Conservation (phyloP, 2,113 vertebrate species). For the Thamnophis sirtalis region DNA sequence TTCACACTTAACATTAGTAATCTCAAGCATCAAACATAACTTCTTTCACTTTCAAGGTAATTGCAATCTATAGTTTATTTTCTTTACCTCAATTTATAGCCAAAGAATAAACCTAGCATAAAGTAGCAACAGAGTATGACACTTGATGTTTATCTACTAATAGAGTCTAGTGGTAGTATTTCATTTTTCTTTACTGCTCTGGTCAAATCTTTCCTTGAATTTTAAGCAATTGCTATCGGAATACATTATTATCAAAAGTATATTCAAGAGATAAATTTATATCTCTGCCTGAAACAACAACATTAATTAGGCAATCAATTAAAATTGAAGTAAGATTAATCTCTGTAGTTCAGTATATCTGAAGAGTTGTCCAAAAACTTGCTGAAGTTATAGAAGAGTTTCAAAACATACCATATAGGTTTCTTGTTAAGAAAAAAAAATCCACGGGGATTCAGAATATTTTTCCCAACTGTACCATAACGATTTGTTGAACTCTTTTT, state of each 20-base stretch:
- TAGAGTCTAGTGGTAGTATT: constrained; percentile 37
- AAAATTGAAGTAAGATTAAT: constrained; percentile 66
- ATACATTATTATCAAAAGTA: constrained; percentile 11
- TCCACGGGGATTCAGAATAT: constrained; percentile 54
- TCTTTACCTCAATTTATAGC: not conserved
- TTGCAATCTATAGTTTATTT: constrained; percentile 7
- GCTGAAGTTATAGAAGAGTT: constrained; percentile 60
- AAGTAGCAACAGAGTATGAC: not conserved
- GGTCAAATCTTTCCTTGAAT: constrained; percentile 49
- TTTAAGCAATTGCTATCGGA: constrained; percentile 39
- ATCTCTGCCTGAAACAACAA: constrained; percentile 31
- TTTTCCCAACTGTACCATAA: constrained; percentile 61
- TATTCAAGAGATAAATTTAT: constrained; percentile 13
- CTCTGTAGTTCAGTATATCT: constrained; percentile 31
- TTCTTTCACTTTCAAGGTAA: not conserved
- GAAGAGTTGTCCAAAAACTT: constrained; percentile 67
- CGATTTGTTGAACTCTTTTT: constrained; percentile 46
- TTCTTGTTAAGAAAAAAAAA: constrained; percentile 53
- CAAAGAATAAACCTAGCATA: not conserved
- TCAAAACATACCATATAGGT: constrained; percentile 54
- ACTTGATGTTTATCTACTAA: not conserved
- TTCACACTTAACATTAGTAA: not conserved
- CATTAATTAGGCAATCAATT: constrained; percentile 69
- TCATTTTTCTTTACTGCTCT: constrained; percentile 41
- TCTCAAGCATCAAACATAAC: not conserved